These are phyloP conservation scores for Antigone vipio DNA, from an alignment of 2,113 vertebrate genomes.

Conservation along the genomic window DNA sequence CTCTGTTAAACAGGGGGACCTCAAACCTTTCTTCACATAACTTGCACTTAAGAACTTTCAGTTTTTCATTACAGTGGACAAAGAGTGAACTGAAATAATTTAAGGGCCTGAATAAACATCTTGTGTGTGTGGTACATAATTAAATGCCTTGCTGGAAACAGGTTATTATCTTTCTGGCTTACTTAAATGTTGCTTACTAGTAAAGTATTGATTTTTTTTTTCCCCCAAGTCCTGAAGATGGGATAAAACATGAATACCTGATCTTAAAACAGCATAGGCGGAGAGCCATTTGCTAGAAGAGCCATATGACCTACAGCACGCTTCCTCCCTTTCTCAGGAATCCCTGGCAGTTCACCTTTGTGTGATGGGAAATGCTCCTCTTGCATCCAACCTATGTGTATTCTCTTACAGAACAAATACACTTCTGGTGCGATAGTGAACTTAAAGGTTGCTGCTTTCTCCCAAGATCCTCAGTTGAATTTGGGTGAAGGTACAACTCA, in stretches of 20 bases:
- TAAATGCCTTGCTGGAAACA: background rate
- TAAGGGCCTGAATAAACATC: background rate
- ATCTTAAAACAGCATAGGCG: background rate
- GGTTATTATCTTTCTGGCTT: background rate
- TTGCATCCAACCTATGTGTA: fast-evolving
- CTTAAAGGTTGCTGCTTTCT: background rate
- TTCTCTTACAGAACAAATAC: background rate
- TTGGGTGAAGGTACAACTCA: background rate
- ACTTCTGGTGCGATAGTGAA: background rate
- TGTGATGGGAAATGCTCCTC: background rate
- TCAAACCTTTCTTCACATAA: background rate
- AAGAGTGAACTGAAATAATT: background rate
- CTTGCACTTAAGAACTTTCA: background rate
- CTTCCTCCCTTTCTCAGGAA: background rate
- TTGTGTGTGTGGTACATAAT: background rate
- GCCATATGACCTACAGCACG: background rate
- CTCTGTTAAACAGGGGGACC: background rate
- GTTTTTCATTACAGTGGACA: background rate
- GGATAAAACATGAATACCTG: background rate
- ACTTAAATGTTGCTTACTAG: background rate
- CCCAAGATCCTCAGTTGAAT: background rate
- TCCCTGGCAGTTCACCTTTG: background rate
- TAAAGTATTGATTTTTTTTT: background rate
- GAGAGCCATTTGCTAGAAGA: background rate
- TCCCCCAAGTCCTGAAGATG: background rate